phyloP scores from a whole-genome alignment of 2,797 vertebrate species.

The Chelon auratus region DNA sequence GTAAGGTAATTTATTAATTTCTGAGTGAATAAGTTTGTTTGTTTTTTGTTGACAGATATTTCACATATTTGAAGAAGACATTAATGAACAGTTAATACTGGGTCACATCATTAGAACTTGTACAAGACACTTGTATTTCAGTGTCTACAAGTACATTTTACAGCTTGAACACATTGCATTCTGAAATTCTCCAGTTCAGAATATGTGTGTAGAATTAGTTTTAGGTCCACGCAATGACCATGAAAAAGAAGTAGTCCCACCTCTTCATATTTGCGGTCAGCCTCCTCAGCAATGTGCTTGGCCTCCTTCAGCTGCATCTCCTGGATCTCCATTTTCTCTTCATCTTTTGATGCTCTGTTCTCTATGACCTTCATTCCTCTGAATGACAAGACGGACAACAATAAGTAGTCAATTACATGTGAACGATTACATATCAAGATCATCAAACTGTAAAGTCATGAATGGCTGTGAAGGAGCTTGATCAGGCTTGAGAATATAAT shows the following conservation, averaged over 20 bases:
- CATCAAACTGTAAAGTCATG: constrained; percentile 1
- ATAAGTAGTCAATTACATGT: background rate
- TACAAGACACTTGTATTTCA: no score
- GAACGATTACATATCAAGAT: background rate
- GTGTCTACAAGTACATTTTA: no score
- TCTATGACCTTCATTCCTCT: constrained; percentile 99
- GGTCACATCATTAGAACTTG: no score
- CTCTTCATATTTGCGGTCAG: constrained; percentile 98
- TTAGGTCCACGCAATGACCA: background rate
- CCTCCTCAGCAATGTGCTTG: constrained; percentile 97
- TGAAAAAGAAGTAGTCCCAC: constrained; percentile 64
- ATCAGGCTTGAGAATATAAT: background rate
- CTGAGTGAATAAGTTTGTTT: no score
- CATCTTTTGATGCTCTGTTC: constrained; percentile 95
- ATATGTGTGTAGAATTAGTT: no score
- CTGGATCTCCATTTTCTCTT: constrained; percentile 98
- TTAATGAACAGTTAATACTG: no score
- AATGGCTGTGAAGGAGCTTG: background rate
- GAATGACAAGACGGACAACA: constrained; percentile 22
- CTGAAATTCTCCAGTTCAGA: no score
- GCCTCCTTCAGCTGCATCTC: constrained; percentile 98
- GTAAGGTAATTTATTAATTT: no score
- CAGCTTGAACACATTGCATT: no score
- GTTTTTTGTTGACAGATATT: no score
- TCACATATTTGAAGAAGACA: no score